A percentile compares a stretch with the other conserved stretches of the same genome.
phyloP scores from a whole-genome alignment of 1,140 invertebrate genomes.

The Ceratitis capitata region DNA sequence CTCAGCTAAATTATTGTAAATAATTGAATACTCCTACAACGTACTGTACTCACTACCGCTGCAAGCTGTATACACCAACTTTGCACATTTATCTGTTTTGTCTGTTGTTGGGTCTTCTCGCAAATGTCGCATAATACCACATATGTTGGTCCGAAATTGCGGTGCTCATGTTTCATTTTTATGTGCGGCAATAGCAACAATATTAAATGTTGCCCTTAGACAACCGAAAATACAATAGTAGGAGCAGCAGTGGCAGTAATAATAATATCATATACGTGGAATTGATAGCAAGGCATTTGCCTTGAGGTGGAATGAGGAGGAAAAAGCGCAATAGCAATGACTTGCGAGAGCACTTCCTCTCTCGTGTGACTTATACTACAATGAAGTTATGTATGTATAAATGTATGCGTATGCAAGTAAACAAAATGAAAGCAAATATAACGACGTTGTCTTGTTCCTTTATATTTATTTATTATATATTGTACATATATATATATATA shows the following conservation, averaged over 20 bases:
- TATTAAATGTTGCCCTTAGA: constrained; percentile 13
- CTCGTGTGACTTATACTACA: too few species aligned
- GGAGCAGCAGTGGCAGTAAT: background rate
- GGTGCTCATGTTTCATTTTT: constrained; percentile 21
- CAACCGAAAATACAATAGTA: too few species aligned
- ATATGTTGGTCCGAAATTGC: constrained; percentile 21
- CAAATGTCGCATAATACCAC: background rate
- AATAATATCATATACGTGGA: background rate
- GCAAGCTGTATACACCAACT: background rate
- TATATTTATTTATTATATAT: background rate
- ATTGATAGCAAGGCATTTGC: background rate
- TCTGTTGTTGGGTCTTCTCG: background rate
- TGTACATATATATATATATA: too few species aligned
- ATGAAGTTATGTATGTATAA: too few species aligned
- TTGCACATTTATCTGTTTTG: background rate
- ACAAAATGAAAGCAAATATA: background rate
- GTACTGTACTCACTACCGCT: background rate
- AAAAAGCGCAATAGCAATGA: background rate
- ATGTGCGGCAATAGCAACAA: background rate
- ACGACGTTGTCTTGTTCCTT: background rate
- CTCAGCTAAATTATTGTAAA: too few species aligned
- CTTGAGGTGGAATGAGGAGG: background rate
- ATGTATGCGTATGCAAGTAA: background rate
- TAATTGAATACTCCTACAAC: background rate
- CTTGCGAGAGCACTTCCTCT: too few species aligned